These are phyloP conservation scores for Heptranchias perlo DNA, from an alignment of 2,113 vertebrate genomes.

Conservation along the genomic window DNA sequence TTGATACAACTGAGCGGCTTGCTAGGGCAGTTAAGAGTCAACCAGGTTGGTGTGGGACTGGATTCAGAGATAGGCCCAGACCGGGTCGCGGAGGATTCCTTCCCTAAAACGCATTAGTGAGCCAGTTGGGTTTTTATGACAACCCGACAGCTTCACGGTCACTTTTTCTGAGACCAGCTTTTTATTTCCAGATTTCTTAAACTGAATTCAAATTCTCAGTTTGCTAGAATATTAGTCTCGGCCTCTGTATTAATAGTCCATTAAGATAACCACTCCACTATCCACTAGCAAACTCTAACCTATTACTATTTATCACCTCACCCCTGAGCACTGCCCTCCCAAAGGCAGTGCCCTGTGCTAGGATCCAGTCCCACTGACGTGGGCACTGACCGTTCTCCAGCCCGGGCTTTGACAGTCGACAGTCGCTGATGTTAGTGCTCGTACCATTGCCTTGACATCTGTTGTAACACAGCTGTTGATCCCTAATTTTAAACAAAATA, in stretches of 20 bases:
- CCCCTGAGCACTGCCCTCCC: neutral
- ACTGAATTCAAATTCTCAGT: neutral
- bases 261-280: neutral
- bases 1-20: no score
- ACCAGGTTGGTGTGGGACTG: neutral
- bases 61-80: neutral
- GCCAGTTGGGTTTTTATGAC: neutral
- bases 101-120: neutral
- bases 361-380: neutral
- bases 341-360: neutral
- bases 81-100: neutral
- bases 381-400: no score
- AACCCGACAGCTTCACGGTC: neutral
- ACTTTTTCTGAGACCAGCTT: neutral
- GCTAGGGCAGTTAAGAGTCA: neutral
- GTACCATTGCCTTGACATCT: neutral
- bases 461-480: neutral
- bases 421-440: neutral
- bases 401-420: neutral
- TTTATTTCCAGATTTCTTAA: neutral
- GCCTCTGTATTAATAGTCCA: neutral
- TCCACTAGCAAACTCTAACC: neutral
- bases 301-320: neutral
- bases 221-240: no score
- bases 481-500: neutral